Conservation (phyloP, 1,140 invertebrate genomes). For the Dufourea novaeangliae region DNA sequence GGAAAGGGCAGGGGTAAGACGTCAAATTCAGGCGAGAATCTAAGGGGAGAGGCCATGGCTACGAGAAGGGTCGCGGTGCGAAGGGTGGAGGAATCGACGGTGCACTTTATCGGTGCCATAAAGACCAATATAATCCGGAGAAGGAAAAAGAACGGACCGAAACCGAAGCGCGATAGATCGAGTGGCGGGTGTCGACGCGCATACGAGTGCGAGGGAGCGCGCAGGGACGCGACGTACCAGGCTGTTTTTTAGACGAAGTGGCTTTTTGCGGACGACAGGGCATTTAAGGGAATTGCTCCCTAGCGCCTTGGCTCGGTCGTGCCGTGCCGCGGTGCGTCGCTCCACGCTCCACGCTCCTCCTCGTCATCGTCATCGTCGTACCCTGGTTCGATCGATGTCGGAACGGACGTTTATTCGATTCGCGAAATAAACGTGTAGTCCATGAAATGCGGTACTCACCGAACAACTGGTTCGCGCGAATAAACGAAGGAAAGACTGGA, state of each 20-base stretch:
- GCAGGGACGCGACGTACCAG: conserved; percentile 55
- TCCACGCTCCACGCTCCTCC: background rate
- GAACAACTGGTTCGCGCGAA: no score
- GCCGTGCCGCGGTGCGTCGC: background rate
- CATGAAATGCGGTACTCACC: background rate
- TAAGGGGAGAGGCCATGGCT: conserved; percentile 11
- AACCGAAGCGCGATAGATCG: conserved; percentile 74
- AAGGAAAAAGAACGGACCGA: conserved; percentile 66
- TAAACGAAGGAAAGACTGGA: no score
- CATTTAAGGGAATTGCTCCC: conserved; percentile 81
- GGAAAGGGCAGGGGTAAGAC: background rate
- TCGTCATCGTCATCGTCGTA: conserved; percentile 2
- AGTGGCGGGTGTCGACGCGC: conserved; percentile 68
- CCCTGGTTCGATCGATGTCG: background rate
- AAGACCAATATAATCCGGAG: conserved; percentile 79
- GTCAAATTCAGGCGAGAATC: conserved; percentile 54
- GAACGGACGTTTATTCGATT: conserved; percentile 8
- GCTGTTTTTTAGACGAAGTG: conserved; percentile 79
- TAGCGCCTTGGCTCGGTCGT: conserved; percentile 62
- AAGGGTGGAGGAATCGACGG: conserved; percentile 67
- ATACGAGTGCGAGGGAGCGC: conserved; percentile 53
- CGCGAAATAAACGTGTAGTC: background rate
- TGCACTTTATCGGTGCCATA: conserved; percentile 78
- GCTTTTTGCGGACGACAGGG: conserved; percentile 78
- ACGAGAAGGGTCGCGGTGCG: conserved; percentile 24